Conservation (phyloP, 2,888 invertebrate species). For the Sinelater perroti region DNA sequence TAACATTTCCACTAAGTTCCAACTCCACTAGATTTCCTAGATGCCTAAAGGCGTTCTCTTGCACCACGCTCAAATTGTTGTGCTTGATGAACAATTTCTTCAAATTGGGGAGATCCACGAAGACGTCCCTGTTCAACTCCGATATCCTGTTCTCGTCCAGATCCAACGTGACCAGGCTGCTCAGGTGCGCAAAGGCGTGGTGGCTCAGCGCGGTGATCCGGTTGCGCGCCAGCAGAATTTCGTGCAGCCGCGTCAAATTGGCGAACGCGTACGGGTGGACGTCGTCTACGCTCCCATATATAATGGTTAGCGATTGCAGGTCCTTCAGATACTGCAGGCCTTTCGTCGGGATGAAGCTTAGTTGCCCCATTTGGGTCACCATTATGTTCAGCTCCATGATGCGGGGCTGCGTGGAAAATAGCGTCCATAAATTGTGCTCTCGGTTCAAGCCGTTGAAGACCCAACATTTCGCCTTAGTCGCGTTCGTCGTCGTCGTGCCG, state of each 20-base stretch:
- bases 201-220: conserved; percentile 73
- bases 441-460: conserved; percentile 72
- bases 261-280: conserved; percentile 78
- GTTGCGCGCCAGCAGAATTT: conserved; percentile 74
- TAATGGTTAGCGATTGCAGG: conserved; percentile 73
- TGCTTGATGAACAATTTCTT: conserved; percentile 82
- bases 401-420: conserved; percentile 76
- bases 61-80: conserved; percentile 85
- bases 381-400: conserved; percentile 76
- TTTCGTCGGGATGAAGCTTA: conserved; percentile 77
- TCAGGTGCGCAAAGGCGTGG: conserved; percentile 77
- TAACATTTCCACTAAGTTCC: conserved; percentile 81
- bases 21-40: conserved; percentile 79
- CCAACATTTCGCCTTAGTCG: conserved; percentile 80
- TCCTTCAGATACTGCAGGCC: conserved; percentile 73
- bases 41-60: conserved; percentile 83
- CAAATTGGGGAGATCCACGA: conserved; percentile 76
- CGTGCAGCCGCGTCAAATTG: conserved; percentile 73
- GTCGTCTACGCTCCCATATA: conserved; percentile 76
- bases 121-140: conserved; percentile 77
- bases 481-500: conserved; percentile 63
- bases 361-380: conserved; percentile 73
- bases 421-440: conserved; percentile 76
- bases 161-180: conserved; percentile 73
- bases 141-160: conserved; percentile 80